Percentiles rank a stretch among this genome's conserved stretches.
These are phyloP conservation scores for Drosophila niveifrons DNA, from an alignment of 2,888 invertebrate species.

Conservation along the genomic window DNA sequence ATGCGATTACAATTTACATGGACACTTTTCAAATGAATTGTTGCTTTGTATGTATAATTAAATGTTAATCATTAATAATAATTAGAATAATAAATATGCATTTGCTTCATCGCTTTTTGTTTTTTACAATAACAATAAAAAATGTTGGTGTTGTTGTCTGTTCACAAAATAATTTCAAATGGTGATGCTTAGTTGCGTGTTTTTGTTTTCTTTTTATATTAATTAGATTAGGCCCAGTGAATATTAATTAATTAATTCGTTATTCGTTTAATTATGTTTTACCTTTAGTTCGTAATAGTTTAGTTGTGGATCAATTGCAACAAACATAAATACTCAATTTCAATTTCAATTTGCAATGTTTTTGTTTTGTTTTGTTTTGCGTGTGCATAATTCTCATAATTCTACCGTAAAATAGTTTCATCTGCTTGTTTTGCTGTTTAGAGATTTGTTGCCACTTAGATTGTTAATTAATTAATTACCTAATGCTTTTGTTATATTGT, in stretches of 20 bases:
- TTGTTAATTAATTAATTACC: slow-evolving; percentile 42
- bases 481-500: slow-evolving; percentile 49
- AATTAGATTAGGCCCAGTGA: slow-evolving; percentile 43
- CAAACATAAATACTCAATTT: slow-evolving; percentile 79
- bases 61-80: slow-evolving; percentile 11
- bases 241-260: slow-evolving; percentile 41
- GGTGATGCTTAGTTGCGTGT: slow-evolving; percentile 71
- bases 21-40: slow-evolving; percentile 45
- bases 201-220: slow-evolving; percentile 16
- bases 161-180: slow-evolving; percentile 77
- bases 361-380: slow-evolving; percentile 10
- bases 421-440: slow-evolving; percentile 48
- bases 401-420: slow-evolving; percentile 79
- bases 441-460: slow-evolving; percentile 63
- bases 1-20: slow-evolving; percentile 60
- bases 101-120: slow-evolving; percentile 29
- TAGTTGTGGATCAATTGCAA: slow-evolving; percentile 63
- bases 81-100: slow-evolving; percentile 51
- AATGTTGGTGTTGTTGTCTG: slow-evolving; percentile 49
- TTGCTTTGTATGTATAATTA: not conserved
- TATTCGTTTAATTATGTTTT: slow-evolving; percentile 33
- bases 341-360: slow-evolving; percentile 48
- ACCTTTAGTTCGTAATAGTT: slow-evolving; percentile 46
- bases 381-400: slow-evolving; percentile 58
- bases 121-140: slow-evolving; percentile 43